Conservation (phyloP, 2,797 vertebrate species). For the Platalea minor region DNA sequence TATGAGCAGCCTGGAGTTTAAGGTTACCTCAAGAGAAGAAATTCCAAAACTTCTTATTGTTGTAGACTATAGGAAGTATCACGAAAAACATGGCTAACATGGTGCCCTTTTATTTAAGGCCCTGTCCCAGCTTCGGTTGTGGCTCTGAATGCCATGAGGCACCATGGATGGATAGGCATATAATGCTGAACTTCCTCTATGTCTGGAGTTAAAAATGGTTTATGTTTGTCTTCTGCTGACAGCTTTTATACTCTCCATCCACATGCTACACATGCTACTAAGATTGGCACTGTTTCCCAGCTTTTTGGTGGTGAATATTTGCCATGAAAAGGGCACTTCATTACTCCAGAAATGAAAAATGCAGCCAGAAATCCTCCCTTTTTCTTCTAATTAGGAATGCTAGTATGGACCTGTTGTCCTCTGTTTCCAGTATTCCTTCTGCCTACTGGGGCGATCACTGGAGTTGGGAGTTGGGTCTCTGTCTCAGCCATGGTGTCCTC, state of each 20-base stretch:
- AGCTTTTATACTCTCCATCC: not conserved
- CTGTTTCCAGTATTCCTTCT: not conserved
- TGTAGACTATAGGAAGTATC: not conserved
- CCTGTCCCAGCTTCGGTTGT: not conserved
- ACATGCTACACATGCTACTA: not conserved
- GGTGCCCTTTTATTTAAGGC: not conserved
- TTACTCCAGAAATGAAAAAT: not conserved
- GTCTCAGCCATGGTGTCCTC: not conserved
- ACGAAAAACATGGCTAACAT: fast-evolving
- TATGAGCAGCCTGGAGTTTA: not conserved
- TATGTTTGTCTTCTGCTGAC: not conserved
- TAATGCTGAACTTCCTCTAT: not conserved
- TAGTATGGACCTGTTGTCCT: not conserved
- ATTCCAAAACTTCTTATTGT: not conserved
- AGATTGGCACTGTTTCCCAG: not conserved
- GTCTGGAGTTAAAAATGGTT: not conserved
- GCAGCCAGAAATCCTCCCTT: not conserved
- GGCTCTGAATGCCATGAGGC: not conserved
- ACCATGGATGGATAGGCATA: not conserved
- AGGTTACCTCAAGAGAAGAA: not conserved
- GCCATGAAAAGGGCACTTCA: not conserved
- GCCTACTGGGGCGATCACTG: not conserved
- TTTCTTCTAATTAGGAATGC: not conserved
- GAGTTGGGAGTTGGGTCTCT: not conserved
- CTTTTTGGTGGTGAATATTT: not conserved